phyloP scores from a whole-genome alignment of 2,888 invertebrate species.

The Apamea epomidion region DNA sequence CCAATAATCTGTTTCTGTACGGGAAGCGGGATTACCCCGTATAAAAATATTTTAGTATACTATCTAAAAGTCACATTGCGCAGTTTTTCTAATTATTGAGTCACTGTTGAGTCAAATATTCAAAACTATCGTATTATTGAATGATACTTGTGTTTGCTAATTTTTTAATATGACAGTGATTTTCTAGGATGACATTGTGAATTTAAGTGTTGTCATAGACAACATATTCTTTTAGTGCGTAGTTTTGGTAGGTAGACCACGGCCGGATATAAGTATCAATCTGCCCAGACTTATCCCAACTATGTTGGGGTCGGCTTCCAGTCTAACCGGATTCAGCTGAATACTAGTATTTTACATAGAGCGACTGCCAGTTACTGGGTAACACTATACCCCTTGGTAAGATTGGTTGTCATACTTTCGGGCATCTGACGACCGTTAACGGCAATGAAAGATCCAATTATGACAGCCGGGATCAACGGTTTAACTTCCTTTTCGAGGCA shows the following conservation, averaged over 20 bases:
- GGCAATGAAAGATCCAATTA: not conserved
- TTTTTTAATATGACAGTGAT: conserved; percentile 10
- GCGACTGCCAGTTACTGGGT: no score
- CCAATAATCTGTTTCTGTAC: not conserved
- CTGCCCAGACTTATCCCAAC: not conserved
- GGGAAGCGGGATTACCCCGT: not conserved
- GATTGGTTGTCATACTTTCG: not conserved
- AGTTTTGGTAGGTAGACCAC: not conserved
- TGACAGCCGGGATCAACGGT: not conserved
- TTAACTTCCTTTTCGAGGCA: not conserved
- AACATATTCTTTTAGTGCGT: not conserved
- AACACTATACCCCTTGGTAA: not conserved
- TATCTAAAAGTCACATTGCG: not conserved
- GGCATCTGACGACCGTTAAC: not conserved
- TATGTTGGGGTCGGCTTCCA: not conserved
- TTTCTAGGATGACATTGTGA: conserved; percentile 14
- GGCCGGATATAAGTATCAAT: not conserved
- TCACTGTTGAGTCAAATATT: conserved; percentile 17
- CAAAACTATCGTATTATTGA: conserved; percentile 15
- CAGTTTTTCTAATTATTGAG: conserved; percentile 16
- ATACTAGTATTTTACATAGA: no score
- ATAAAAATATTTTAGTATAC: conserved; percentile 1
- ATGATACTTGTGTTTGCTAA: conserved; percentile 4
- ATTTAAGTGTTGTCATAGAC: not conserved
- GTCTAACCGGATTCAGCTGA: not conserved